A percentile compares a stretch with the other conserved stretches of the same genome.
phyloP scores from a whole-genome alignment of 2,797 vertebrate genomes.

The Intellagama lesueurii region DNA sequence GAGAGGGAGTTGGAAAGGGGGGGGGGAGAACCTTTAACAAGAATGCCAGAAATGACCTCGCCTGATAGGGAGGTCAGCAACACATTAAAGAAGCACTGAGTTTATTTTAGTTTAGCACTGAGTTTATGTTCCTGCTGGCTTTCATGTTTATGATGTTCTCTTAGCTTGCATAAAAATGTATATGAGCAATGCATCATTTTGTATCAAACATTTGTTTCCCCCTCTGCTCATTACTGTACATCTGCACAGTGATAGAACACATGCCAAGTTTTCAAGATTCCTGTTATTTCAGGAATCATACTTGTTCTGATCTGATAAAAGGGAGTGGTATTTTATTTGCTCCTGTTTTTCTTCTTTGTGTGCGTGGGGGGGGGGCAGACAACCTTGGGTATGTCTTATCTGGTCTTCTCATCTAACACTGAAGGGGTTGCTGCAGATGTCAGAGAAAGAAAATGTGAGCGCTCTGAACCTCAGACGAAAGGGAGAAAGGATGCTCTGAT shows the following conservation, averaged over 20 bases:
- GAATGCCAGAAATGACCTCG: not conserved
- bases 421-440: conserved; percentile 31
- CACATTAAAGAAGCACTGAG: not conserved
- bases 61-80: conserved; percentile 9
- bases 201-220: rapidly evolving
- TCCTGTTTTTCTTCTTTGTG: not conserved
- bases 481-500: not conserved
- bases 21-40: not conserved
- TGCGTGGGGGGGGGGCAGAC: not conserved
- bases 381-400: conserved; percentile 25
- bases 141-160: not conserved
- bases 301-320: not conserved
- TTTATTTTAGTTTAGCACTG: not conserved
- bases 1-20: too few relatives aligned
- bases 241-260: not conserved
- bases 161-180: conserved; percentile 16
- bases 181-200: rapidly evolving
- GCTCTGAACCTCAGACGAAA: conserved; percentile 30
- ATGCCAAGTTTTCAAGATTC: conserved; percentile 39
- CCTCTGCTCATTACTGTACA: not conserved
- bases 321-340: not conserved
- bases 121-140: not conserved
- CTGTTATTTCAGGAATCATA: conserved; percentile 47
- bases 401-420: not conserved
- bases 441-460: conserved; percentile 4